Evolutionary conservation across 2,888 invertebrate genomes (phyloP).

Genomic region (Ellobium chinense): DNA sequence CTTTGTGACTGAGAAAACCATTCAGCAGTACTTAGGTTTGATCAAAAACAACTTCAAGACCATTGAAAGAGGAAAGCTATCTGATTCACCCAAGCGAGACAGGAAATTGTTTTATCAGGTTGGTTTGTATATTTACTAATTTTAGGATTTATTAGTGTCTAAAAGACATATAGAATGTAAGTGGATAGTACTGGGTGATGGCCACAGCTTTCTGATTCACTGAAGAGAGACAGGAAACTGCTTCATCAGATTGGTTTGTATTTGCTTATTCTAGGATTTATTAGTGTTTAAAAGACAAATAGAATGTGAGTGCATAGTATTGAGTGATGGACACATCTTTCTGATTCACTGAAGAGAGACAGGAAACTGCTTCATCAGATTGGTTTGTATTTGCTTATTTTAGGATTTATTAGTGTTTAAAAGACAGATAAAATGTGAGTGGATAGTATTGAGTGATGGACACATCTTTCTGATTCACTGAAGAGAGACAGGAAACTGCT

Average conservation of each 20-base stretch:
- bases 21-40: conserved; percentile 74
- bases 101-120: conserved; percentile 75
- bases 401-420: too few relatives aligned
- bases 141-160: too few relatives aligned
- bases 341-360: conserved; percentile 57
- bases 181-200: too few relatives aligned
- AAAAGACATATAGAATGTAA: too few relatives aligned
- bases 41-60: conserved; percentile 71
- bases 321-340: not conserved
- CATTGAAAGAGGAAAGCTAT: conserved; percentile 55
- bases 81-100: conserved; percentile 57
- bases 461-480: conserved; percentile 40
- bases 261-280: too few relatives aligned
- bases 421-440: too few relatives aligned
- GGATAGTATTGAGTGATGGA: not conserved
- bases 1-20: conserved; percentile 72
- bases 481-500: conserved; percentile 70
- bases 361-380: conserved; percentile 75
- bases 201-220: conserved; percentile 38
- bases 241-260: conserved; percentile 68
- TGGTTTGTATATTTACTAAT: not conserved
- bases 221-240: conserved; percentile 67
- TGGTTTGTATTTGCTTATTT: not conserved
- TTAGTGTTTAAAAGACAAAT: too few relatives aligned
- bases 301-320: too few relatives aligned